These are phyloP conservation scores for Drosophila monieri DNA, from an alignment of 2,888 invertebrate species.

Conservation along the genomic window DNA sequence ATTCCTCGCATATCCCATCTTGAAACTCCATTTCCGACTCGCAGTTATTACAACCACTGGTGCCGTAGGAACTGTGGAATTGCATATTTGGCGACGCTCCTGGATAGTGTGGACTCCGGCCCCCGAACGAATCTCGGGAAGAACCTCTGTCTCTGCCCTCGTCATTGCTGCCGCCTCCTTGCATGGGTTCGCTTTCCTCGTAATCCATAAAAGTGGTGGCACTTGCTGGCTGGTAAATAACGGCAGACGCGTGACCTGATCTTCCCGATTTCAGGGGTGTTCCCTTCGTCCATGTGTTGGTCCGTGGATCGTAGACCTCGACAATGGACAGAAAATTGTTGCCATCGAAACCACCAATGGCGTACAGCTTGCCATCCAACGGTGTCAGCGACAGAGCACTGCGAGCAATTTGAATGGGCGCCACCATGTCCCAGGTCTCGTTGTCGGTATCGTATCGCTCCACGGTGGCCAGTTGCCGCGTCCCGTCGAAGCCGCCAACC, in stretches of 20 bases:
- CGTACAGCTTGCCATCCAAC: slow-evolving; percentile 93
- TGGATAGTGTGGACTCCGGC: slow-evolving; percentile 42
- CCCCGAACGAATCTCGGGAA: slow-evolving; percentile 36
- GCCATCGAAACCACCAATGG: slow-evolving; percentile 97
- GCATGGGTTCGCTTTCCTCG: slow-evolving; percentile 66
- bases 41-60: slow-evolving; percentile 72
- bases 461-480: slow-evolving; percentile 91
- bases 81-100: slow-evolving; percentile 59
- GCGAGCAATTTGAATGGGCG: slow-evolving; percentile 91
- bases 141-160: slow-evolving; percentile 27
- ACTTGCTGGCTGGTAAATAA: slow-evolving; percentile 91
- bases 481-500: slow-evolving; percentile 97
- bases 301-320: slow-evolving; percentile 93
- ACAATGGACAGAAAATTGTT: slow-evolving; percentile 92
- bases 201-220: slow-evolving; percentile 81
- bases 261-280: slow-evolving; percentile 92
- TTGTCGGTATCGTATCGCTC: slow-evolving; percentile 94
- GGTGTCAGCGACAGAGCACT: slow-evolving; percentile 95
- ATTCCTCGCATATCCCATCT: background rate
- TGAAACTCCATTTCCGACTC: slow-evolving; percentile 47
- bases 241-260: slow-evolving; percentile 96
- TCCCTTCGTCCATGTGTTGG: slow-evolving; percentile 91
- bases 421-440: slow-evolving; percentile 91
- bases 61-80: slow-evolving; percentile 68
- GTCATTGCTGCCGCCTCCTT: slow-evolving; percentile 45